A percentile compares a stretch with the other conserved stretches of the same genome.
Conservation (phyloP, 2,797 vertebrate species). For the Propithecus perrieri region DNA sequence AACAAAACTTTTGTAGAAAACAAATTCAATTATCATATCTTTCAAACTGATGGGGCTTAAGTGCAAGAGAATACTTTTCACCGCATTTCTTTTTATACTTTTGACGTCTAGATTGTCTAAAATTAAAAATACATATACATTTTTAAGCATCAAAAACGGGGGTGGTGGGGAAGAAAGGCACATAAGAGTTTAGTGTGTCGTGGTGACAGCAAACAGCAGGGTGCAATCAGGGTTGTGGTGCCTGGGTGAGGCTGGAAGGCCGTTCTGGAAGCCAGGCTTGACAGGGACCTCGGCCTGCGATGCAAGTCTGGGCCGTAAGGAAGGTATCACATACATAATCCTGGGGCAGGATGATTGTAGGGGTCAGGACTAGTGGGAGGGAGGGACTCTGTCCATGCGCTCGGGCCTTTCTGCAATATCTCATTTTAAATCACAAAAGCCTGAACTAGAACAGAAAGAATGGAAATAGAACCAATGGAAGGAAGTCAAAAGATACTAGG, state of each 20-base stretch:
- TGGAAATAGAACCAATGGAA: not conserved
- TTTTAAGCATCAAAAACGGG: not conserved
- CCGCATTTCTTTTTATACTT: not conserved
- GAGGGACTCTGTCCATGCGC: not conserved
- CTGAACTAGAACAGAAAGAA: not conserved
- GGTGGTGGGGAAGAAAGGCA: not conserved
- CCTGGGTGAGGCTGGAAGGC: not conserved
- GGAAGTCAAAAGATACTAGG: not conserved
- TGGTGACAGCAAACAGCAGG: not conserved
- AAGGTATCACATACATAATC: not conserved
- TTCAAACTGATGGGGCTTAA: not conserved
- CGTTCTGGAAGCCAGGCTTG: not conserved
- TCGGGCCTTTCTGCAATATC: not conserved
- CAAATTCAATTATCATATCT: not conserved
- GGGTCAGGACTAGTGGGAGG: not conserved
- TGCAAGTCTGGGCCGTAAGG: not conserved
- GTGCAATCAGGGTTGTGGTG: not conserved
- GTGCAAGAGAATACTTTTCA: not conserved
- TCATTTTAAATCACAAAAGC: not conserved
- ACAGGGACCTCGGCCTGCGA: not conserved
- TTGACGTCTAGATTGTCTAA: not conserved
- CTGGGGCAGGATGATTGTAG: not conserved
- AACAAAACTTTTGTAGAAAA: slow-evolving; percentile 11
- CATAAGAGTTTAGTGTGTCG: not conserved
- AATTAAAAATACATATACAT: not conserved